Conservation (phyloP, 2,113 vertebrate genomes). For the Chlorodrepanis virens region DNA sequence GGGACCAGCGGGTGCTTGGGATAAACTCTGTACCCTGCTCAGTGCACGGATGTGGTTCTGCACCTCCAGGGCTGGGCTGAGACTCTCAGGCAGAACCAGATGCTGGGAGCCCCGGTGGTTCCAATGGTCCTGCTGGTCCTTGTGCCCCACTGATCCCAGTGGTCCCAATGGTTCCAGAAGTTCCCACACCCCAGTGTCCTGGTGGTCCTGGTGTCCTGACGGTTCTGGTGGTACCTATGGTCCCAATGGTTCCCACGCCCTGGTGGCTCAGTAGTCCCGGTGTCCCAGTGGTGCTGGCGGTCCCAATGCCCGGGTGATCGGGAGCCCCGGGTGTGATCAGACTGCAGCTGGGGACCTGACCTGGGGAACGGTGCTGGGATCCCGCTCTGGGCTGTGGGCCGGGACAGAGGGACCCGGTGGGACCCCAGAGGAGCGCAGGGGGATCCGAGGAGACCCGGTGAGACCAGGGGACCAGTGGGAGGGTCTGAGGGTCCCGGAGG, state of each 20-base stretch:
- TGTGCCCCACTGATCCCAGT: rapidly evolving
- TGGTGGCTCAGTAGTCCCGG: not conserved
- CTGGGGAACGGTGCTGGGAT: not conserved
- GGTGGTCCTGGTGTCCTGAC: not conserved
- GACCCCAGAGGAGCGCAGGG: rapidly evolving
- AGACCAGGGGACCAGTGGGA: not conserved
- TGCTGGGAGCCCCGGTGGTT: rapidly evolving
- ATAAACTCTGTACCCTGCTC: not conserved
- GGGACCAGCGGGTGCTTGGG: not conserved
- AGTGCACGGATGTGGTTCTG: rapidly evolving
- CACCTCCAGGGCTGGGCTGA: not conserved
- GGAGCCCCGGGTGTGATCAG: not conserved
- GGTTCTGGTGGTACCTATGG: not conserved
- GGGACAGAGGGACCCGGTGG: not conserved
- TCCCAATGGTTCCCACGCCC: not conserved
- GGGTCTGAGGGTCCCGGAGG: rapidly evolving
- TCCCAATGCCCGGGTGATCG: not conserved
- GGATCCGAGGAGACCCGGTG: not conserved
- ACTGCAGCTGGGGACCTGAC: not conserved
- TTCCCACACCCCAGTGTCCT: not conserved
- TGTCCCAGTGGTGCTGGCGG: not conserved
- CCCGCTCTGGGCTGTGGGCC: not conserved
- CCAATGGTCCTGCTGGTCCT: rapidly evolving
- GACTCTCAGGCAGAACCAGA: not conserved
- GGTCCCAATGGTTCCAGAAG: too few species aligned